phyloP scores from a whole-genome alignment of 37 sponge, comb jelly and placozoan genomes.

The Mnemiopsis leidyi region DNA sequence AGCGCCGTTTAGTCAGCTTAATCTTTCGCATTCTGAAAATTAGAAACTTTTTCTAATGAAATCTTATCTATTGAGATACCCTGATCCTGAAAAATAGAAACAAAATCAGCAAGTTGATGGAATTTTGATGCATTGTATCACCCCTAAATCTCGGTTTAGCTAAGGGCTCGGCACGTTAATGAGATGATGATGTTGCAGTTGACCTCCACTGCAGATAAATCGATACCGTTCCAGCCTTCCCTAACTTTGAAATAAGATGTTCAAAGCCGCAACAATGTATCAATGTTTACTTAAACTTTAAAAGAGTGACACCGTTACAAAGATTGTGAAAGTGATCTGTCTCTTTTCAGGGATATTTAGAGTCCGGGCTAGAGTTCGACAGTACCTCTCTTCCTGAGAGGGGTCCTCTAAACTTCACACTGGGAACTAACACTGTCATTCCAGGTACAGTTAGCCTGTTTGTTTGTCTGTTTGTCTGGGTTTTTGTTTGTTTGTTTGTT shows the following conservation, averaged over 20 bases:
- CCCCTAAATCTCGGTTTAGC: not conserved
- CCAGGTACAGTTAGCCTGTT: no score
- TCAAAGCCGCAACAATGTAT: not conserved
- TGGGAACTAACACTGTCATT: constrained; percentile 51
- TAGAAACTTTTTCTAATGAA: not conserved
- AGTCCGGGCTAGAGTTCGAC: constrained; percentile 44
- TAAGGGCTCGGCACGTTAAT: not conserved
- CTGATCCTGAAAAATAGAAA: not conserved
- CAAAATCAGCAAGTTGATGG: not conserved
- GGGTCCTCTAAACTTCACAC: constrained; percentile 43
- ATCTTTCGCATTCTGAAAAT: not conserved
- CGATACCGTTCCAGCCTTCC: not conserved
- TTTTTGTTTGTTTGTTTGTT: no score
- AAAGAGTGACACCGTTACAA: no score
- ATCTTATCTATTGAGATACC: not conserved
- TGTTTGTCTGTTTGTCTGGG: no score
- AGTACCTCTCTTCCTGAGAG: constrained; percentile 14
- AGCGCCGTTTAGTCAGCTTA: not conserved
- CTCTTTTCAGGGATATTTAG: constrained; percentile 4
- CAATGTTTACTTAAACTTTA: no score
- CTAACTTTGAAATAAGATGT: not conserved
- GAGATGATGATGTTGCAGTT: no score
- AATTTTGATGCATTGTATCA: not conserved
- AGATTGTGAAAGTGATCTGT: no score
- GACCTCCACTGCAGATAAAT: no score